These are phyloP conservation scores for Drosophila bocqueti DNA, from an alignment of 1,140 invertebrate genomes.

Conservation along the genomic window DNA sequence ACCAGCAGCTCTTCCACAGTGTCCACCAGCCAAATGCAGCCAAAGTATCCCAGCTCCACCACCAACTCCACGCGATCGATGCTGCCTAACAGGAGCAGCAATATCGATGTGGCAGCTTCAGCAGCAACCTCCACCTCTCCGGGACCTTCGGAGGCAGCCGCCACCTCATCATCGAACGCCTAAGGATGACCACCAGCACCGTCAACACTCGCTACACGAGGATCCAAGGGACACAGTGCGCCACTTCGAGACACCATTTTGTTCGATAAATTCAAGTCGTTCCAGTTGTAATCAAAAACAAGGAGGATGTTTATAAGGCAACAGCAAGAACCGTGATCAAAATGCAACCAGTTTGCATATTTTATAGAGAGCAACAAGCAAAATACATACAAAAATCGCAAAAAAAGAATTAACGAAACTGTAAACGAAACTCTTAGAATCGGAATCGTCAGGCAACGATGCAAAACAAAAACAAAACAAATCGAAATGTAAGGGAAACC, in stretches of 20 bases:
- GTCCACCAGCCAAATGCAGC: slow-evolving; percentile 54
- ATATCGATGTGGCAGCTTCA: slow-evolving; percentile 3
- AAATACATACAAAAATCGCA: slow-evolving; percentile 45
- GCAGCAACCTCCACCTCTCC: slow-evolving; percentile 17
- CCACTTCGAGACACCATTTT: slow-evolving; percentile 48
- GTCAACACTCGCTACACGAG: slow-evolving; percentile 30
- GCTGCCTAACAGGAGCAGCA: slow-evolving; percentile 24
- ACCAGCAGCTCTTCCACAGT: slow-evolving; percentile 57
- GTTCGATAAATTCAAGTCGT: slow-evolving; percentile 78
- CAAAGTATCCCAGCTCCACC: slow-evolving; percentile 49
- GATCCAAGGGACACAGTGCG: slow-evolving; percentile 28
- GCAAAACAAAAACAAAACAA: slow-evolving; percentile 58
- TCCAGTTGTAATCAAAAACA: slow-evolving; percentile 71
- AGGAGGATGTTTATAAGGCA: slow-evolving; percentile 41
- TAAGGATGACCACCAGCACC: slow-evolving; percentile 15
- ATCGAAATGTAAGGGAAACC: slow-evolving; percentile 11
- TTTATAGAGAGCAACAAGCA: slow-evolving; percentile 72
- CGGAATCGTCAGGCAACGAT: slow-evolving; percentile 77
- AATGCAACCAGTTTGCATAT: slow-evolving; percentile 72
- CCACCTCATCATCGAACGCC: slow-evolving; percentile 24
- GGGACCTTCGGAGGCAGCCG: slow-evolving; percentile 11
- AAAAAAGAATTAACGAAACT: slow-evolving; percentile 63
- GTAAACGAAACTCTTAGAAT: slow-evolving; percentile 66
- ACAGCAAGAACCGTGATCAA: slow-evolving; percentile 83
- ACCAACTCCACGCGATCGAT: slow-evolving; percentile 14